phyloP scores from a whole-genome alignment of 2,113 vertebrate species.

The Ailuropoda melanoleuca region DNA sequence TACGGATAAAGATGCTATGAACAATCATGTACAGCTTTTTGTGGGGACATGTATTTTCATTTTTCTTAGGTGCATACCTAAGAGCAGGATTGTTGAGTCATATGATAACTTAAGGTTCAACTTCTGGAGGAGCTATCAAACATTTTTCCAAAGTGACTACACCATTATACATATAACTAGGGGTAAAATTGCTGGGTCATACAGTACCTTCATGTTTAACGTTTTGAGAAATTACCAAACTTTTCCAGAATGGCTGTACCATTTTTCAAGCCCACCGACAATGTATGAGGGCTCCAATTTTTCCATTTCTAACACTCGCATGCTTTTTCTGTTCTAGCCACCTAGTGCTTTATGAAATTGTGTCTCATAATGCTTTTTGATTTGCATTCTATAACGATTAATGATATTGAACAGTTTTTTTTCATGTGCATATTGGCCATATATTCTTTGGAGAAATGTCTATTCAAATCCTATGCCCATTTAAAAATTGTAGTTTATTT shows the following conservation, averaged over 20 bases:
- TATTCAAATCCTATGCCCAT: background rate
- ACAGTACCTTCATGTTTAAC: background rate
- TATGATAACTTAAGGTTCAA: background rate
- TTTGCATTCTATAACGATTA: background rate
- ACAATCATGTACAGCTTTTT: background rate
- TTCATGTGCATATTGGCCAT: background rate
- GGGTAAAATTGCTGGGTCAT: background rate
- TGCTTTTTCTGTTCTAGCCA: constrained; percentile 1
- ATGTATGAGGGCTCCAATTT: background rate
- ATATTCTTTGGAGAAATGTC: background rate
- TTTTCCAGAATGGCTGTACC: background rate
- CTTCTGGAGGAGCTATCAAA: background rate
- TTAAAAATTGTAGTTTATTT: background rate
- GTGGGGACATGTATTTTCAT: background rate
- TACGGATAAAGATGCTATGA: background rate
- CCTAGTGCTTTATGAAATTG: background rate
- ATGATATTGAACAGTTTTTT: background rate
- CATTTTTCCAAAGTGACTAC: background rate
- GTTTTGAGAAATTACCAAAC: background rate
- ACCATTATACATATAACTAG: background rate
- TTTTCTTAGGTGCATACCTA: background rate
- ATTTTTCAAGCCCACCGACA: background rate
- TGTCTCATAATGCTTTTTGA: background rate
- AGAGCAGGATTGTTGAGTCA: background rate
- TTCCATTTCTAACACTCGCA: background rate